Conservation (phyloP, 2,888 invertebrate species). For the Stramonita haemastoma region DNA sequence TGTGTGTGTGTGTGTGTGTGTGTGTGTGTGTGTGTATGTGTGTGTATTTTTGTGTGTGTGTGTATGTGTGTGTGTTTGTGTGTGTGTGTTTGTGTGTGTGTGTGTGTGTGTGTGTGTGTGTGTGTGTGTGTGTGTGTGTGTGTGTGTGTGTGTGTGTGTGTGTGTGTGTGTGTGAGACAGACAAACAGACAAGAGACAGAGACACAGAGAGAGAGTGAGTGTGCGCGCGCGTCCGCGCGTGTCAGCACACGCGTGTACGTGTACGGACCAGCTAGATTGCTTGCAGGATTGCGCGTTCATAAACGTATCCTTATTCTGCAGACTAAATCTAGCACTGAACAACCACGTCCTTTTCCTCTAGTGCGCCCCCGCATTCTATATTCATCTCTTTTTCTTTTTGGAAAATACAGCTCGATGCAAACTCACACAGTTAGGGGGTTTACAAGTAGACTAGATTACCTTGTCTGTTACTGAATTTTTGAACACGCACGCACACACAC, state of each 20-base stretch:
- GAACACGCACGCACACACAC: not conserved
- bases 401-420: not conserved
- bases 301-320: no score
- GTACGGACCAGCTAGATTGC: no score
- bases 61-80: not conserved
- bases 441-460: no score
- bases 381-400: not conserved
- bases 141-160: not conserved
- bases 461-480: no score
- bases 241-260: no score
- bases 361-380: not conserved
- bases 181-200: no score
- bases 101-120: constrained; percentile 5
- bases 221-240: no score
- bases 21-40: constrained; percentile 16
- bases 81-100: not conserved
- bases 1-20: constrained; percentile 33
- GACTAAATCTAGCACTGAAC: no score
- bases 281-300: no score
- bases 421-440: not conserved
- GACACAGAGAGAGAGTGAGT: no score
- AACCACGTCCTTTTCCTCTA: not conserved
- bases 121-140: constrained; percentile 12
- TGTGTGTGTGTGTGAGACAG: not conserved
- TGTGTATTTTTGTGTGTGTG: not conserved